Evolutionary conservation across 1,140 invertebrate genomes (phyloP), one percentile per base, ranked within the genome.

Genomic region (Cephus cinctus): DNA sequence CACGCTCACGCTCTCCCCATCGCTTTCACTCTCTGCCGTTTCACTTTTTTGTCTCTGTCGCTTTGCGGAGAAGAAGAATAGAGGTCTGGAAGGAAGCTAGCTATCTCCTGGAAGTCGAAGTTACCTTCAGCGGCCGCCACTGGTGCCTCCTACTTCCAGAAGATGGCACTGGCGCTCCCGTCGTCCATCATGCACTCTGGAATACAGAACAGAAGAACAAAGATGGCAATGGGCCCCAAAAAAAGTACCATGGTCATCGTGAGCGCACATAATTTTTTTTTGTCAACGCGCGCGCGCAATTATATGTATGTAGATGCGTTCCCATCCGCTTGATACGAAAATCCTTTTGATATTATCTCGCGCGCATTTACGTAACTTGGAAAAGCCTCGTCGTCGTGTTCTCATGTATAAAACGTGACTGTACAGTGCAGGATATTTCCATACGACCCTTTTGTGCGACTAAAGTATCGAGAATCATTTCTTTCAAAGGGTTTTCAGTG

Each of bases 111-210:
- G 76, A 78, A 77, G 76, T 77, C 75, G 76, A 77, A 76, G 78
- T 80, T 80, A 79, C 79, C 78, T 80, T 80, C 72, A 76, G 75
- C 74, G 52, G 73, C 70, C 58, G 70, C 69, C 71, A 76, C 73
- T 67, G 75, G 75, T 76, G 75, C 73, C 78, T 79, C 80, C 80
- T 81, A 82, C 80, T 81, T 81, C 80, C 79, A 80, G 78, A 78
- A 78, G 76, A 78, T 76, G 74, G 73, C 78, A 76, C 78, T 75
- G 76, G 75, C 75, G 75, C 78, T 77, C 73, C 73, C 72, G 74
- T 76, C 76, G 71, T 76, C 75, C 79, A 77, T 81, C 77, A 80
- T 78, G 76, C 77, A 78, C 77, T 82, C 80, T 81, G 80, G 61
- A 81, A 82, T 80, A 77, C 73, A 81, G 77, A 82, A 81, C 72